Evolutionary conservation across 2,888 invertebrate genomes (phyloP).

Genomic region (Sialis fuliginosa): DNA sequence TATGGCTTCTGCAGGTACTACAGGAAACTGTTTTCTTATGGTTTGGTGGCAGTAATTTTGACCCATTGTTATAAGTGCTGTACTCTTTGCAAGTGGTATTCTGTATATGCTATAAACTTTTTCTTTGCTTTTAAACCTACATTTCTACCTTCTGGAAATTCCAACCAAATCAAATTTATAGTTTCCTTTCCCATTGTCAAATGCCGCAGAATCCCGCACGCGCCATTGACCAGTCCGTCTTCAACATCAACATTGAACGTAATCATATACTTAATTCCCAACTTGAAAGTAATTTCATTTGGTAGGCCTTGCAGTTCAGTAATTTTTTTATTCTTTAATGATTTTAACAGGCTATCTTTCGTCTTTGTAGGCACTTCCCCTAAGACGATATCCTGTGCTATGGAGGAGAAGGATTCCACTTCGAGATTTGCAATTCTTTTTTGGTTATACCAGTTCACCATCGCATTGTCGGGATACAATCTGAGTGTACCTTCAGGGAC

Average conservation of each 20-base stretch:
- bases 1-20: slow-evolving; percentile 7
- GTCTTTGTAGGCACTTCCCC: neutral
- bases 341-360: neutral
- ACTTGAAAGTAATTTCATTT: neutral
- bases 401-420: neutral
- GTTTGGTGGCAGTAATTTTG: slow-evolving; percentile 4
- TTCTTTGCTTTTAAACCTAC: neutral
- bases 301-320: neutral
- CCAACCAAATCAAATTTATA: neutral
- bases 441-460: neutral
- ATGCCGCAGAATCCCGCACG: neutral
- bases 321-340: neutral
- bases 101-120: neutral
- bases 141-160: neutral
- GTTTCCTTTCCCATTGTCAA: neutral
- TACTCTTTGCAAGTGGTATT: neutral
- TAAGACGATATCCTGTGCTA: neutral
- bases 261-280: slow-evolving; percentile 1
- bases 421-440: neutral
- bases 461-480: neutral
- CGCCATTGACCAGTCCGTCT: slow-evolving; percentile 1
- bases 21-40: slow-evolving; percentile 9
- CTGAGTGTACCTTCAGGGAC: neutral
- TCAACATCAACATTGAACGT: neutral
- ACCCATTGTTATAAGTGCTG: neutral